Evolutionary conservation across 1,140 invertebrate species (phyloP), one percentile per base, ranked within the genome.

Genomic region (Homarus americanus): DNA sequence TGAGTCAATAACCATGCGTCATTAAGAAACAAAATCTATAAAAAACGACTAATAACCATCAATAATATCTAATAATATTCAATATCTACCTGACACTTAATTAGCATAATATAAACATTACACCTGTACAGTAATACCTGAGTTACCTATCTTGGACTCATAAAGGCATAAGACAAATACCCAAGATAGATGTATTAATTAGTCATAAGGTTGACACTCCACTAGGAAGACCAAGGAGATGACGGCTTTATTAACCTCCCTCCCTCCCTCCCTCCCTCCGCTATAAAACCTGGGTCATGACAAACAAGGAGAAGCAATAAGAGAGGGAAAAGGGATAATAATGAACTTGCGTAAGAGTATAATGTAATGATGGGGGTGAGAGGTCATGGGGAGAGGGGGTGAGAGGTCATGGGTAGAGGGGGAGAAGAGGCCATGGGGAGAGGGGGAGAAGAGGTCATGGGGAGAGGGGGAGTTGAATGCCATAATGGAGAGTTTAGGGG

Each of bases 321-420:
- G 76, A 24, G 41, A 32, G 41, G 76, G 28, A 53, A 32, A 79
- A 34, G 76, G n/a, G n/a, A n/a, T 41, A 2, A 53, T 79, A 79
- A 79, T 53, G 41, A 79, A 53, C 41, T 17, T 79, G 40, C 41
- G 76, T 79, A 53, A 41, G 41, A 12, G 41, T 79, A 79, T 79
- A 79, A 79, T 79, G n/a, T 34, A n/a, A 32, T 53, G 76, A 44
- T 53, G 36, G 53, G 15, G 53, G n/a, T n/a, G n/a, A n/a, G n/a
- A n/a, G n/a, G n/a, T n/a, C n/a, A n/a, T n/a, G n/a, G n/a, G n/a
- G n/a, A n/a, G n/a, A 49, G 15, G 44, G 73, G 73, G 73, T 76
- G 28, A 76, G 34, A 34, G 73, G 73, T 76, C 73, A 76, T 49
- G 28, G 73, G 3, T 17, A 28, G 73, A 76, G 73, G 69, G n/a